These are phyloP conservation scores for Gortyna flavago DNA, from an alignment of 2,888 invertebrate genomes.

Conservation along the genomic window DNA sequence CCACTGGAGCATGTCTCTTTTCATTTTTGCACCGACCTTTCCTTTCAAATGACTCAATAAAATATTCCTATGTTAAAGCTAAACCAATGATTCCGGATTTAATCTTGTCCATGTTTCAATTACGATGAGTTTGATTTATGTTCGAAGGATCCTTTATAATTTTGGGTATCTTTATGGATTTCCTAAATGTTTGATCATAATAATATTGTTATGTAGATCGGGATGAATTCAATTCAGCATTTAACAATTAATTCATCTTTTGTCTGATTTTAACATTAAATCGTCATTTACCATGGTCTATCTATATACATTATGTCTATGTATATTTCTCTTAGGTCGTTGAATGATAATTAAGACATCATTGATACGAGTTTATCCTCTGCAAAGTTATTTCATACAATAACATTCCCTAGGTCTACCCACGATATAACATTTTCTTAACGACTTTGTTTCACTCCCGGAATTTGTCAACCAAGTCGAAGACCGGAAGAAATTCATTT, in stretches of 20 bases:
- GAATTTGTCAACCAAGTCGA: neutral
- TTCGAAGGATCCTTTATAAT: slow-evolving; percentile 34
- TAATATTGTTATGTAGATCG: slow-evolving; percentile 31
- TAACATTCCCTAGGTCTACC: too few relatives aligned
- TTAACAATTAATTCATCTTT: slow-evolving; percentile 4
- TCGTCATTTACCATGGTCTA: neutral
- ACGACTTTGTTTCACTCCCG: neutral
- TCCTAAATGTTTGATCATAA: slow-evolving; percentile 45
- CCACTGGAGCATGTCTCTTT: slow-evolving; percentile 48
- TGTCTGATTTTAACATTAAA: slow-evolving; percentile 11
- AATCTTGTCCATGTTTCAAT: slow-evolving; percentile 57
- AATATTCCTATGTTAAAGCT: slow-evolving; percentile 58
- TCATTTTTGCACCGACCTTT: slow-evolving; percentile 57
- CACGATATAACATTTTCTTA: neutral
- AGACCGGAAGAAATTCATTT: neutral
- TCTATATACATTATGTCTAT: too few relatives aligned
- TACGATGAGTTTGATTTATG: slow-evolving; percentile 52
- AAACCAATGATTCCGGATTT: slow-evolving; percentile 55
- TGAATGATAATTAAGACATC: neutral
- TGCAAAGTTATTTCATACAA: neutral
- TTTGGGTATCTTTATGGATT: slow-evolving; percentile 25
- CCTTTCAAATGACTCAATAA: slow-evolving; percentile 58
- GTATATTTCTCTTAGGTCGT: neutral
- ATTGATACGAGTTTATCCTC: neutral
- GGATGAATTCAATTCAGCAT: slow-evolving; percentile 13